phyloP scores from a whole-genome alignment of 2,888 invertebrate genomes.

The Coleophora deauratella region DNA sequence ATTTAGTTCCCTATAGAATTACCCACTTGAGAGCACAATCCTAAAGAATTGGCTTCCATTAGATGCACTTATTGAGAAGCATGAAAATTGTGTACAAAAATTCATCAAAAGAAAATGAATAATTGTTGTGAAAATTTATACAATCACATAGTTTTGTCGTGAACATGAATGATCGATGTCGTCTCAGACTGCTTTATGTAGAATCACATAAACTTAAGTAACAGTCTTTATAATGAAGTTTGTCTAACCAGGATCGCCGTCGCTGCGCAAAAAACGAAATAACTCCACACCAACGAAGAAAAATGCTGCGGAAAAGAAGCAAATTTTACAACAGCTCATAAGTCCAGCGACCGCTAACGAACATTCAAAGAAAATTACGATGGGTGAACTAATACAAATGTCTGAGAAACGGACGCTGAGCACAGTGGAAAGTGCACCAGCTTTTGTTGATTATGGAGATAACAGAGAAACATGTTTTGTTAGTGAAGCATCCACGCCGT shows the following conservation, averaged over 20 bases:
- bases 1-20: not conserved
- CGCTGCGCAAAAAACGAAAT: slow-evolving; percentile 85
- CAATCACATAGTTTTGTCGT: slow-evolving; percentile 43
- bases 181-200: slow-evolving; percentile 38
- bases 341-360: slow-evolving; percentile 79
- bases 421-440: slow-evolving; percentile 64
- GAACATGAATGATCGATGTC: slow-evolving; percentile 35
- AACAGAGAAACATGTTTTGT: slow-evolving; percentile 77
- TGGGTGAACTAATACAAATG: slow-evolving; percentile 84
- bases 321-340: slow-evolving; percentile 84
- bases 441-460: slow-evolving; percentile 62
- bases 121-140: too few relatives aligned
- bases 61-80: slow-evolving; percentile 45
- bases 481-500: slow-evolving; percentile 65
- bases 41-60: slow-evolving; percentile 63
- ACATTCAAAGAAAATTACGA: slow-evolving; percentile 76
- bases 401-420: slow-evolving; percentile 75
- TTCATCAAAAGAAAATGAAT: too few relatives aligned
- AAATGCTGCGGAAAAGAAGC: slow-evolving; percentile 84
- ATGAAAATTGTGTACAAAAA: slow-evolving; percentile 29
- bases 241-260: slow-evolving; percentile 78
- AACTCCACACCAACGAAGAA: slow-evolving; percentile 86
- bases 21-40: slow-evolving; percentile 8
- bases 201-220: slow-evolving; percentile 10
- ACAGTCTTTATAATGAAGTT: slow-evolving; percentile 7